Percentiles rank a stretch among this genome's conserved stretches.
phyloP scores from a whole-genome alignment of 2,113 vertebrate genomes.

The Acinonyx jubatus region DNA sequence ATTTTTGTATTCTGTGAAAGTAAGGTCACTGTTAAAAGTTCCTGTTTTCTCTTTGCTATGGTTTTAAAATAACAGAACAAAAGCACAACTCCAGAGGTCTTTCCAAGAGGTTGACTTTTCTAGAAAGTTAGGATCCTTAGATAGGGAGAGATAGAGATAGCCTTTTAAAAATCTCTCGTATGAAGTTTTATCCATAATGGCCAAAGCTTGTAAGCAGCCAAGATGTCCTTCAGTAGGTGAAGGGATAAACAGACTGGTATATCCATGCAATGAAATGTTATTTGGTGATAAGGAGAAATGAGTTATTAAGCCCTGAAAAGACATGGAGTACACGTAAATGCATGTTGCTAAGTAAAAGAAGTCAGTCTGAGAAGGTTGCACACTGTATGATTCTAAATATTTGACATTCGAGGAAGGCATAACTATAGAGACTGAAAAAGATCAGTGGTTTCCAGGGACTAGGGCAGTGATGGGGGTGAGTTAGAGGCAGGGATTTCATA shows the following conservation, averaged over 20 bases:
- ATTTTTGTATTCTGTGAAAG: constrained; percentile 2
- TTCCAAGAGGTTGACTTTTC: constrained; percentile 5
- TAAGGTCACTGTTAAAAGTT: not conserved
- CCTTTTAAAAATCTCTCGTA: not conserved
- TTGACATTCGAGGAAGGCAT: not conserved
- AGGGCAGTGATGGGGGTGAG: not conserved
- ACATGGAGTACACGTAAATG: not conserved
- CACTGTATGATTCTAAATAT: not conserved
- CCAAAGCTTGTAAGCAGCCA: not conserved
- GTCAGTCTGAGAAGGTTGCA: not conserved
- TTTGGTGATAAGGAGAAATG: constrained; percentile 5
- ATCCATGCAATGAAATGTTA: not conserved
- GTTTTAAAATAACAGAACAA: constrained; percentile 42
- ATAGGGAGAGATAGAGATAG: not conserved
- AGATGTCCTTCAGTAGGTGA: not conserved
- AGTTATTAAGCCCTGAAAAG: not conserved
- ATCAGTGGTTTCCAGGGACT: not conserved
- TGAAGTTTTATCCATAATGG: constrained; percentile 6
- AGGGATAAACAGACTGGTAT: not conserved
- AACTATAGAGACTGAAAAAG: not conserved
- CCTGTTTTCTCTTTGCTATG: not conserved
- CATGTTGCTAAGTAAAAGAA: not conserved
- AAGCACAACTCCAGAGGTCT: not conserved
- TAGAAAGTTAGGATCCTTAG: not conserved
- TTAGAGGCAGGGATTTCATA: not conserved